phyloP scores from a whole-genome alignment of 2,797 vertebrate species.

The Cetoscarus ocellatus region DNA sequence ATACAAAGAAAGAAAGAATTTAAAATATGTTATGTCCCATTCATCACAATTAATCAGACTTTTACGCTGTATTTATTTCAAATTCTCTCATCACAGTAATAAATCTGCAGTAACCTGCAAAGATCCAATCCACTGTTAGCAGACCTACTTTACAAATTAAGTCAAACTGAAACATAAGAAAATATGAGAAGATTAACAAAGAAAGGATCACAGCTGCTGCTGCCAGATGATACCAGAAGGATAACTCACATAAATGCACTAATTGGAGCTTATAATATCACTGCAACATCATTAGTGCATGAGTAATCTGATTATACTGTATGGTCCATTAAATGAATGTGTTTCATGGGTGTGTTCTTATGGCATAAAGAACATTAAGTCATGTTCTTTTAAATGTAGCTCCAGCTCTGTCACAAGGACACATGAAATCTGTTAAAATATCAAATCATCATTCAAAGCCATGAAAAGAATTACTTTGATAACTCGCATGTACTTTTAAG shows the following conservation, averaged over 20 bases:
- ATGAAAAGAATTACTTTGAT: too few species aligned
- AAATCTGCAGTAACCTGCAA: too few species aligned
- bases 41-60: too few species aligned
- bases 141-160: background rate
- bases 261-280: background rate
- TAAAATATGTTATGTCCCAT: too few species aligned
- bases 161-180: background rate
- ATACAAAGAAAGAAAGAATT: too few species aligned
- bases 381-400: background rate
- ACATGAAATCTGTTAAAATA: background rate
- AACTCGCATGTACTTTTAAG: too few species aligned
- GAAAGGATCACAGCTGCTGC: background rate
- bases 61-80: too few species aligned
- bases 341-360: background rate
- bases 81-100: too few species aligned
- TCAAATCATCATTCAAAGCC: too few species aligned
- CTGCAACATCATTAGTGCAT: background rate
- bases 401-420: background rate
- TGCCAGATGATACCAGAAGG: background rate
- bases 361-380: background rate
- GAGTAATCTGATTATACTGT: background rate
- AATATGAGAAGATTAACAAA: background rate
- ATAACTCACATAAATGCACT: background rate
- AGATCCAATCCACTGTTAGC: too few species aligned
- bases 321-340: background rate